phyloP scores from a whole-genome alignment of 1,140 invertebrate species.

The Pseudachorutes palmiensis region DNA sequence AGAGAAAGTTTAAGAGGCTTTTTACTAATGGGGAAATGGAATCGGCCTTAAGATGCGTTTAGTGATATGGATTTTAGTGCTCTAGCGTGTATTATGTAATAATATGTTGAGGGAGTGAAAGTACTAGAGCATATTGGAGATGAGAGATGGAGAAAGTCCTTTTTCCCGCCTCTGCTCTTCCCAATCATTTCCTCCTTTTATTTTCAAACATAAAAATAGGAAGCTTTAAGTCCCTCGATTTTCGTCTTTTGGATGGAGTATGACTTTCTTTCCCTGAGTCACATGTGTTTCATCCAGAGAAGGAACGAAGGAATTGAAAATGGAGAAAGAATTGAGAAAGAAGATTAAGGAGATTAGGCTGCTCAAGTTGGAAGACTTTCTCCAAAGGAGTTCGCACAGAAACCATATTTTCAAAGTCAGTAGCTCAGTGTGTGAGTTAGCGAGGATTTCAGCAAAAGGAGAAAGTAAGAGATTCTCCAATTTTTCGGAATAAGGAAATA shows the following conservation, averaged over 20 bases:
- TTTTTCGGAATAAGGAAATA: no score
- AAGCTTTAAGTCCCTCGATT: not conserved
- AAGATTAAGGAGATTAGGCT: not conserved
- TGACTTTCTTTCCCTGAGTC: not conserved
- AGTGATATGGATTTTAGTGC: not conserved
- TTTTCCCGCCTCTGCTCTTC: not conserved
- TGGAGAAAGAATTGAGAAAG: not conserved
- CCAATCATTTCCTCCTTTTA: not conserved
- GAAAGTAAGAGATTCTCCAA: no score
- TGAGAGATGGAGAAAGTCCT: not conserved
- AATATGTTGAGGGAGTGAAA: not conserved
- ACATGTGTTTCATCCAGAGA: not conserved
- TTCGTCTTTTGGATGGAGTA: not conserved
- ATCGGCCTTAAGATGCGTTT: not conserved
- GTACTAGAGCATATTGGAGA: not conserved
- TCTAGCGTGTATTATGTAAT: not conserved
- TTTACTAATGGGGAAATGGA: not conserved
- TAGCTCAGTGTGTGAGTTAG: no score
- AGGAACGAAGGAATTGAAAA: not conserved
- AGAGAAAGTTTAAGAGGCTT: not conserved
- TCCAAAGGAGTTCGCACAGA: no score
- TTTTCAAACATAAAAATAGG: not conserved
- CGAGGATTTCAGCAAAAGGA: no score
- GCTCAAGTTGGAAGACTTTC: no score
- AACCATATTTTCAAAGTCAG: no score